These are phyloP conservation scores for Plotosus lineatus DNA, from an alignment of 2,113 vertebrate species.

Conservation along the genomic window DNA sequence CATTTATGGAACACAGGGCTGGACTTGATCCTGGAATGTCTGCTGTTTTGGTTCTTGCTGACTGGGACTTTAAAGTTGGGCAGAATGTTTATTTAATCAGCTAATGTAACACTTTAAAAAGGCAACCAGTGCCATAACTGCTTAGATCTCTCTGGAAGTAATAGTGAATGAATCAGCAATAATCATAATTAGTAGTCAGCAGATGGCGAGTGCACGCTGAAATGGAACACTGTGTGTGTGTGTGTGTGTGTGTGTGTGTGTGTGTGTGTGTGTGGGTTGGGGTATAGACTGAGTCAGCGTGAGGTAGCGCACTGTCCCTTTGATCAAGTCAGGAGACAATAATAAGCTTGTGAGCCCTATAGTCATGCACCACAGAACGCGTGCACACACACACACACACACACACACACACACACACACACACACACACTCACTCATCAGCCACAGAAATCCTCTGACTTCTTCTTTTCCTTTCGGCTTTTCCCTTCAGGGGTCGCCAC, in stretches of 20 bases:
- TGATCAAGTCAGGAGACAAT: slow-evolving; percentile 44
- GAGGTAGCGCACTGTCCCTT: slow-evolving; percentile 35
- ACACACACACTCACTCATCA: slow-evolving; percentile 20
- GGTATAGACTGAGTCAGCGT: slow-evolving; percentile 26
- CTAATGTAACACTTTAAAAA: not conserved
- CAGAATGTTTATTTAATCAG: slow-evolving; percentile 1
- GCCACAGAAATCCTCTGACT: not conserved
- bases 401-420: slow-evolving; percentile 18
- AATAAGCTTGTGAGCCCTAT: slow-evolving; percentile 25
- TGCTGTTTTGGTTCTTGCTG: slow-evolving; percentile 13
- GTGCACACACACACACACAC: not conserved
- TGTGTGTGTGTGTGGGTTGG: not conserved
- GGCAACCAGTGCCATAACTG: not conserved
- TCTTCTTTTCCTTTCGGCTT: too few relatives aligned
- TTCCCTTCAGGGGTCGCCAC: too few relatives aligned
- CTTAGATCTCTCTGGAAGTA: not conserved
- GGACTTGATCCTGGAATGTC: slow-evolving; percentile 12
- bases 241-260: slow-evolving; percentile 7
- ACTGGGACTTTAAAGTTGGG: slow-evolving; percentile 3
- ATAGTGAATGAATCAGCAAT: not conserved
- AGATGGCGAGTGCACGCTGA: slow-evolving; percentile 32
- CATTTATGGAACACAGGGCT: slow-evolving; percentile 18
- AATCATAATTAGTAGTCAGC: slow-evolving; percentile 48
- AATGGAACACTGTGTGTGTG: not conserved
- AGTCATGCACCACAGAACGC: slow-evolving; percentile 5